phyloP scores from a whole-genome alignment of 2,888 invertebrate genomes.

The Aquatica leii region DNA sequence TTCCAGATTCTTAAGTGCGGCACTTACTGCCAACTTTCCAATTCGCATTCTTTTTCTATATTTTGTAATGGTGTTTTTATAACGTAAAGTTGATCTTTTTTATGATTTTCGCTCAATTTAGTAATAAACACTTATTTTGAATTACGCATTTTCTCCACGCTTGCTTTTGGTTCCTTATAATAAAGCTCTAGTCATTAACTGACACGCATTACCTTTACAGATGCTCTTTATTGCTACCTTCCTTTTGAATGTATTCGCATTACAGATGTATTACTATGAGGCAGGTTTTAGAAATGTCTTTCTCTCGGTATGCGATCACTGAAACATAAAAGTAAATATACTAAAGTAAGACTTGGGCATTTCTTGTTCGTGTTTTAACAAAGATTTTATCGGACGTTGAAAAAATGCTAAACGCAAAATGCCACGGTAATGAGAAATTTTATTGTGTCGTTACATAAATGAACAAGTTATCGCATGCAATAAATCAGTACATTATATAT shows the following conservation, averaged over 20 bases:
- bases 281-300: neutral
- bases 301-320: neutral
- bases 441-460: conserved; percentile 34
- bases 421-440: conserved; percentile 30
- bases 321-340: neutral
- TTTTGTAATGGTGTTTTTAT: conserved; percentile 32
- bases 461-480: conserved; percentile 27
- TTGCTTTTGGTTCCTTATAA: conserved; percentile 36
- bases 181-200: conserved; percentile 43
- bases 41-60: conserved; percentile 30
- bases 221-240: conserved; percentile 42
- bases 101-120: conserved; percentile 41
- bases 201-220: conserved; percentile 37
- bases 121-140: conserved; percentile 44
- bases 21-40: conserved; percentile 35
- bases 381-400: conserved; percentile 17
- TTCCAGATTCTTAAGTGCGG: conserved; percentile 50
- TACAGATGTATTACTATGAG: conserved; percentile 33
- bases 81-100: conserved; percentile 39
- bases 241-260: conserved; percentile 21
- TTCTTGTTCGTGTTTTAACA: neutral
- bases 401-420: conserved; percentile 24
- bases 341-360: neutral
- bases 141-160: conserved; percentile 37
- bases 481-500: conserved; percentile 25